Base-by-base conservation (phyloP, 1,140 invertebrate genomes). In the Micrasema minimum region DNA sequence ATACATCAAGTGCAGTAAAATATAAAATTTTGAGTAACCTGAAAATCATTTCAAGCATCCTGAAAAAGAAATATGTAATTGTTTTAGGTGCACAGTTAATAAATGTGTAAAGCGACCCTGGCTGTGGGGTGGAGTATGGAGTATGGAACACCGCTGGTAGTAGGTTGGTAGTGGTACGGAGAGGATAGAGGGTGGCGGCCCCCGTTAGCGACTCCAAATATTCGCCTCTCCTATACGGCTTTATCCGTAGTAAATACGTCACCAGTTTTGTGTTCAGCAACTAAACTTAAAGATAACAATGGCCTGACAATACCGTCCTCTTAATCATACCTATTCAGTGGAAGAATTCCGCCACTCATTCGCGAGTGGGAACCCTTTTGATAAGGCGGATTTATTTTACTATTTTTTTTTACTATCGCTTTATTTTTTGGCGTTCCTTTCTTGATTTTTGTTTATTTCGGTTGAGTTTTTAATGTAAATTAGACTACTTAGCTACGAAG, bases 211-310 rank as follows among this genome's bases (percentile, higher is more conserved):
- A 72, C 64, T 72, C 64, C 51, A 72, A 72, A 72, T 72, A 72
- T 72, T 72, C 70, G 64, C 53, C 70, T 66, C 43, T 59, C 43
- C 70, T 38, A 45, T 75, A 75, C 73, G 73, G 73, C 73, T 75
- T 67, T 75, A 75, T 75, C 66, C 69, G 65, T 72, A 75, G 73
- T 75, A 75, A 75, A 75, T 75, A 75, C 73, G 73, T 75, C 73
- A 75, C 73, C 73, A 64, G 73, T 75, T 72, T 74, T 74, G 68
- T 74, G 72, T 75, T 75, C 73, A 69, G 72, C 69, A 75, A 75
- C 69, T 75, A 75, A 75, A 57, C 71, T 75, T 75, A 75, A 75
- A 75, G 73, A 75, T 75, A 75, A 75, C 73, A 75, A 75, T 75
- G 73, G 61, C 73, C 73, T 71, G 73, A 75, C 73, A 75, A 75